Evolutionary conservation across 2,797 vertebrate genomes (phyloP).

Genomic region (Hydrolagus colliei): DNA sequence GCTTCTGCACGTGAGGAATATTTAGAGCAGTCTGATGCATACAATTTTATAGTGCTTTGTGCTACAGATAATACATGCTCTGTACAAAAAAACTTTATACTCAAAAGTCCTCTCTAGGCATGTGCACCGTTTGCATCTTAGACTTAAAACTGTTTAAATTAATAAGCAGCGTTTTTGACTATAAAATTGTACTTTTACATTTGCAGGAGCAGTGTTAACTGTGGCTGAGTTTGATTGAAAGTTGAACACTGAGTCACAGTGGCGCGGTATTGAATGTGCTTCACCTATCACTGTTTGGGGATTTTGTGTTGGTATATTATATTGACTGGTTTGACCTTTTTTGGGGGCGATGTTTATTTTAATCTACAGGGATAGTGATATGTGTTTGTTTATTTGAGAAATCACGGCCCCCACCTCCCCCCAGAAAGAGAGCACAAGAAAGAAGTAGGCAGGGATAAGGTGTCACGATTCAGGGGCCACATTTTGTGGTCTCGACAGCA

Average conservation of each 20-base stretch:
- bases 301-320: not conserved
- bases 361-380: not conserved
- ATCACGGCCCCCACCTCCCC: not conserved
- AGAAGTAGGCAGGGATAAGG: not conserved
- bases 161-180: conserved; percentile 2
- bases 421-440: no score
- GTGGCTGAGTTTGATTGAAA: not conserved
- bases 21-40: not conserved
- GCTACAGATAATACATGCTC: conserved; percentile 9
- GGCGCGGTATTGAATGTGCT: conserved; percentile 10
- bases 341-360: not conserved
- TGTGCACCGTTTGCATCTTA: conserved; percentile 10
- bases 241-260: conserved; percentile 1
- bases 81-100: conserved; percentile 18
- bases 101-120: conserved; percentile 14
- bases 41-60: conserved; percentile 4
- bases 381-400: not conserved
- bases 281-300: not conserved
- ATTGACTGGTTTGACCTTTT: not conserved
- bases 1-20: not conserved
- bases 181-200: conserved; percentile 9
- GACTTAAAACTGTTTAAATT: conserved; percentile 11
- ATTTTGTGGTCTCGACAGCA: not conserved
- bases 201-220: not conserved
- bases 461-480: not conserved